Base-by-base conservation (phyloP, 2,888 invertebrate species). In the Hydriomena furcata region DNA sequence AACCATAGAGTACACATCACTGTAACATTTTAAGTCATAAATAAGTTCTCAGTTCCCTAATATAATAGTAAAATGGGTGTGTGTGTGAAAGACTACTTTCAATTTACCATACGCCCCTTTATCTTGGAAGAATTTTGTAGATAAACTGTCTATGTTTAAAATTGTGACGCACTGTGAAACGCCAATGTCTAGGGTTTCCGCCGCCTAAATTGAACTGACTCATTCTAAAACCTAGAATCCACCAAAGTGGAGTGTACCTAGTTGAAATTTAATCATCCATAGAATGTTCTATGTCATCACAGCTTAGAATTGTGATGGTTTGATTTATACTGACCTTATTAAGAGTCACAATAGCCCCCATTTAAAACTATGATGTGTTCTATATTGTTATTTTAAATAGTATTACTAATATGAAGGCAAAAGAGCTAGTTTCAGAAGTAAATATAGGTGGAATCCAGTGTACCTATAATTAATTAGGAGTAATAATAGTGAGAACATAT, bases 401-500 rank as follows among this genome's bases (percentile, higher is more conserved):
- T 59, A 56, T 58, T 56, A 56, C 45, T 56, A 45, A 50, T 50
- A 54, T 55, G 49, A 55, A 55, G 20, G 40, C 17, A 34, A 45
- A 43, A 21, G 42, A 40, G 45, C 38, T 50, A 54, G 57, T 54
- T 48, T 56, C 50, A 45, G 49, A 53, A 53, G 42, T 42, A 10
- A 41, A 52, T 31, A 55, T 35, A 42, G 40, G 46, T 63, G 58
- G 54, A 57, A 68, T 68, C 67, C 68, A 70, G 68, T 71, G 66
- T 68, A 61, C n/a, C n/a, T n/a, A n/a, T n/a, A n/a, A n/a, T n/a
- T 62, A 60, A 63, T 60, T 63, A 61, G 52, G 51, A 41, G 12
- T 64, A 65, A 55, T 60, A 41, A 63, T 64, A 68, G 66, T 70
- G 68, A 73, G 62, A 70, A 63, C 52, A 57, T 71, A 71, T 69